These are phyloP conservation scores for Coccyzus lansbergi DNA, from an alignment of 2,797 vertebrate genomes.

Conservation along the genomic window DNA sequence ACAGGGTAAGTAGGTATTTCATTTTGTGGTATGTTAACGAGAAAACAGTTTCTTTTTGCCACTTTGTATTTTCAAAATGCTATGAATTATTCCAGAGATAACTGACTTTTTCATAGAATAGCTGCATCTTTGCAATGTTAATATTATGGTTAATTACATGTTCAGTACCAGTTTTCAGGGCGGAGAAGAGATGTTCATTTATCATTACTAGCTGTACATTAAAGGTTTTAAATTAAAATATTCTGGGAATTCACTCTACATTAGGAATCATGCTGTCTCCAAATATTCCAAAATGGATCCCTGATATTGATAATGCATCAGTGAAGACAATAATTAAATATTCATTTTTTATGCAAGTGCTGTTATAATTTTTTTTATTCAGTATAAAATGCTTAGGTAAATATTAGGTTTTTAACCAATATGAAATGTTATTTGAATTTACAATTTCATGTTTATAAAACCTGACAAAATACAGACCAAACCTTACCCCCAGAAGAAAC, in stretches of 20 bases:
- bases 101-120: conserved; percentile 19
- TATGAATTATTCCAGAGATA: conserved; percentile 46
- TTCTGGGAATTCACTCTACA: conserved; percentile 28
- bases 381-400: not conserved
- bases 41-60: conserved; percentile 47
- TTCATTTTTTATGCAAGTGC: conserved; percentile 1
- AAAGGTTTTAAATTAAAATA: conserved; percentile 53
- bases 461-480: not conserved
- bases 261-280: conserved; percentile 28
- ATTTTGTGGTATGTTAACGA: conserved; percentile 50
- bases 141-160: conserved; percentile 29
- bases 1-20: conserved; percentile 37
- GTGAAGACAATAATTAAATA: conserved; percentile 38
- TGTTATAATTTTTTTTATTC: not conserved
- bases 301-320: not conserved
- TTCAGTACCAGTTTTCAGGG: conserved; percentile 19
- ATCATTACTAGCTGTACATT: conserved; percentile 43
- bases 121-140: not conserved
- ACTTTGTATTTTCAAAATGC: conserved; percentile 50
- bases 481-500: not conserved
- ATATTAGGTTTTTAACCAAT: not conserved
- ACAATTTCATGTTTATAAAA: not conserved
- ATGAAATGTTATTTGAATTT: not conserved
- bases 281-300: conserved; percentile 47
- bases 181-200: conserved; percentile 20